These are phyloP conservation scores for Drosophila pegasa DNA, from an alignment of 2,888 invertebrate genomes.

Conservation along the genomic window DNA sequence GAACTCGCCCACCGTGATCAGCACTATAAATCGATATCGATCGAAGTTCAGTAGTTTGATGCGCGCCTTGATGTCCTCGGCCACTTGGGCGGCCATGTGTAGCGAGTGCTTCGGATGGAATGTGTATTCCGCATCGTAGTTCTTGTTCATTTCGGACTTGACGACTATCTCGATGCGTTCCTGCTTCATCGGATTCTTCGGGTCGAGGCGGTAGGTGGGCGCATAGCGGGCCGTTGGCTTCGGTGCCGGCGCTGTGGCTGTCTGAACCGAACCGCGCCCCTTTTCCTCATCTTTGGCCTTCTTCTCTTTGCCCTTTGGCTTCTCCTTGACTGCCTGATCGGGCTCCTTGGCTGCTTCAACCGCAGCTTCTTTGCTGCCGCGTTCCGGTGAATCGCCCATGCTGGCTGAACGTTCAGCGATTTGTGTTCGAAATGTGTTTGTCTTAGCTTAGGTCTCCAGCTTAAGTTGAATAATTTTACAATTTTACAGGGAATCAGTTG, in stretches of 20 bases:
- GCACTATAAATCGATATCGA: constrained; percentile 82
- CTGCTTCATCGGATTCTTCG: constrained; percentile 81
- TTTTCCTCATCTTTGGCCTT: constrained; percentile 40
- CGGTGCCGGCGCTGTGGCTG: constrained; percentile 11
- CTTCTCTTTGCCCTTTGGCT: constrained; percentile 32
- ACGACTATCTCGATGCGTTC: constrained; percentile 82
- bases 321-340: constrained; percentile 40
- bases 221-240: constrained; percentile 67
- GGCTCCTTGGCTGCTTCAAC: constrained; percentile 25
- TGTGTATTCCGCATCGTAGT: constrained; percentile 71
- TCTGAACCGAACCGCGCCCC: constrained; percentile 6
- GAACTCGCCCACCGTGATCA: constrained; percentile 83
- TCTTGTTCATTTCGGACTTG: constrained; percentile 79
- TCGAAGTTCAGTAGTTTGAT: constrained; percentile 82
- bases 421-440: constrained; percentile 4
- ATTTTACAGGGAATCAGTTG: not conserved
- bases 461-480: constrained; percentile 5
- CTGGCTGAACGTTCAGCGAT: not conserved
- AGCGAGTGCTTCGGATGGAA: constrained; percentile 81
- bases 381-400: constrained; percentile 46
- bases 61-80: constrained; percentile 83
- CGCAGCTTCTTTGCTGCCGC: constrained; percentile 31
- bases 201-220: constrained; percentile 84
- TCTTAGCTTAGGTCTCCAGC: not conserved
- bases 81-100: constrained; percentile 77